Conservation (phyloP, 2,888 invertebrate genomes). For the Orchestes rusci region DNA sequence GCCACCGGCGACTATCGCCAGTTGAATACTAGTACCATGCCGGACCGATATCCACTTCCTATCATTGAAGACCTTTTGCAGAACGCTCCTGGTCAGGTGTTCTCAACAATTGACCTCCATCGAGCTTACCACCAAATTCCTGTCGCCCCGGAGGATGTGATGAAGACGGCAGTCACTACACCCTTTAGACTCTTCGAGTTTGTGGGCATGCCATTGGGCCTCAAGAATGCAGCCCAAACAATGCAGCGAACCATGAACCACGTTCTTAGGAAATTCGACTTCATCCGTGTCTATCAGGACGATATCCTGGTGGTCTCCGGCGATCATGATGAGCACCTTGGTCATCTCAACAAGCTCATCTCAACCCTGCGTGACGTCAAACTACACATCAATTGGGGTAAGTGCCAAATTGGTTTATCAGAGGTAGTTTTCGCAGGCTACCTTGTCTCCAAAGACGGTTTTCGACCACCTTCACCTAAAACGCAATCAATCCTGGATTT, state of each 20-base stretch:
- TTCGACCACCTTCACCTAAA: background rate
- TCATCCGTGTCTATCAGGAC: background rate
- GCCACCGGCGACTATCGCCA: constrained; percentile 36
- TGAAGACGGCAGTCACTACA: constrained; percentile 1
- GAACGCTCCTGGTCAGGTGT: background rate
- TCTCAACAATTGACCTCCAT: background rate
- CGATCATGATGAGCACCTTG: background rate
- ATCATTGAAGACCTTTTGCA: constrained; percentile 34
- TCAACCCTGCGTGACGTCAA: background rate
- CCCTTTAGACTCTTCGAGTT: constrained; percentile 1
- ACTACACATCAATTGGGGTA: background rate
- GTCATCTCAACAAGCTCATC: background rate
- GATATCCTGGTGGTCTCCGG: background rate
- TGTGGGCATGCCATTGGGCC: background rate
- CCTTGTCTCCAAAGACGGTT: background rate
- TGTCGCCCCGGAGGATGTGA: background rate
- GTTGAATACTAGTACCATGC: constrained; percentile 31
- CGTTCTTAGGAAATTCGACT: background rate
- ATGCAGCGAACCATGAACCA: background rate
- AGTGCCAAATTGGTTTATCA: background rate
- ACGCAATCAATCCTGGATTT: background rate
- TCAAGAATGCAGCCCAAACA: background rate
- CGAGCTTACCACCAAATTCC: background rate
- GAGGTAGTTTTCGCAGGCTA: background rate
- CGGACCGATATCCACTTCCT: constrained; percentile 32